Percentiles rank a stretch among this genome's conserved stretches.
Conservation (phyloP, 1,140 invertebrate genomes). For the Microplitis mediator region DNA sequence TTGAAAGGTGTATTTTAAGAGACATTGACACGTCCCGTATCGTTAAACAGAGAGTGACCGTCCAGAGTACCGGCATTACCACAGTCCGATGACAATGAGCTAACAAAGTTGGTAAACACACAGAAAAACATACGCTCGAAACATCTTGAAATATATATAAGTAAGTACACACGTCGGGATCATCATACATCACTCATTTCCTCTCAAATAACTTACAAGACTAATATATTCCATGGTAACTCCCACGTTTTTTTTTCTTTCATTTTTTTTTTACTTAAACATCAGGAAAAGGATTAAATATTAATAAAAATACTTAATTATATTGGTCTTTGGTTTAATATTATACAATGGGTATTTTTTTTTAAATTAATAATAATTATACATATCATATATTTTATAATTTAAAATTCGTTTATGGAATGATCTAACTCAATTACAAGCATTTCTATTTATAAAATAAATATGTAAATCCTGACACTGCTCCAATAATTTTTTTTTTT, state of each 20-base stretch:
- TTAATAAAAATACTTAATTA: background rate
- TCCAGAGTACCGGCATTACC: background rate
- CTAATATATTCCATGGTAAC: background rate
- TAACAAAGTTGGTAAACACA: conserved; percentile 59
- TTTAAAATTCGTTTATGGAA: no score
- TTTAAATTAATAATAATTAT: background rate
- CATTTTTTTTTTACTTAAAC: background rate
- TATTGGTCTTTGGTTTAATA: conserved; percentile 59
- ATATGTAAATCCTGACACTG: no score
- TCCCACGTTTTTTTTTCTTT: conserved; percentile 6
- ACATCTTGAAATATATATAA: conserved; percentile 31
- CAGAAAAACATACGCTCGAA: conserved; percentile 43
- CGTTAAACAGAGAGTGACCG: background rate
- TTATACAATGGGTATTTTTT: conserved; percentile 48
- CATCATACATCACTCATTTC: conserved; percentile 53
- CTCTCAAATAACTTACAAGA: conserved; percentile 48
- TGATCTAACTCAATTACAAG: no score
- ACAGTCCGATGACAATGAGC: conserved; percentile 58
- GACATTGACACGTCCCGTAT: no score
- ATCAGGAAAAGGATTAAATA: background rate
- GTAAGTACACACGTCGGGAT: conserved; percentile 35
- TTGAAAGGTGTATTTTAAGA: background rate
- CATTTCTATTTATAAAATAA: no score
- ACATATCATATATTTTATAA: no score
- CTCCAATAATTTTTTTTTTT: no score